Evolutionary conservation across 2,113 vertebrate genomes (phyloP).

Genomic region (Albula goreensis): DNA sequence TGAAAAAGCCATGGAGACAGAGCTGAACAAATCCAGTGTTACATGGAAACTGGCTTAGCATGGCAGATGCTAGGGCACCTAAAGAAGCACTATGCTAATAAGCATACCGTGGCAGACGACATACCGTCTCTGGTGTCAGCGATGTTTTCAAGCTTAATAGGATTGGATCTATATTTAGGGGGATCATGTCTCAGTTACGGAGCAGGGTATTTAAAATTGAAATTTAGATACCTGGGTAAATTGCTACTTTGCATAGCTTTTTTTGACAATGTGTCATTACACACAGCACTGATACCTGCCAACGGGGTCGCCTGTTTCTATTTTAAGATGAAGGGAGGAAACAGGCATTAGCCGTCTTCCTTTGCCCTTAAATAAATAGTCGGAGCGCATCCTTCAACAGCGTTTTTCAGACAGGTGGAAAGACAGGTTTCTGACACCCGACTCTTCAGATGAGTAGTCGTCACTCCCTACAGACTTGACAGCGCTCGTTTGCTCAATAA

Average conservation of each 20-base stretch:
- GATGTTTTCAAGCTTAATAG: slow-evolving; percentile 62
- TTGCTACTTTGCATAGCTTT: slow-evolving; percentile 59
- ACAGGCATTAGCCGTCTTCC: slow-evolving; percentile 53
- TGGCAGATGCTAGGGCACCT: neutral
- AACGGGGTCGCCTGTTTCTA: slow-evolving; percentile 61
- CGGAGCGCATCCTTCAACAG: slow-evolving; percentile 60
- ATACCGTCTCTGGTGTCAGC: slow-evolving; percentile 47
- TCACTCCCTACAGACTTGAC: slow-evolving; percentile 55
- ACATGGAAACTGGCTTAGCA: slow-evolving; percentile 5
- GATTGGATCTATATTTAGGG: slow-evolving; percentile 71
- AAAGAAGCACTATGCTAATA: slow-evolving; percentile 19
- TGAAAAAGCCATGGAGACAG: neutral
- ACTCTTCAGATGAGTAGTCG: slow-evolving; percentile 51
- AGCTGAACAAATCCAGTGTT: neutral
- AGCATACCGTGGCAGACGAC: slow-evolving; percentile 40
- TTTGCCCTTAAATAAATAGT: slow-evolving; percentile 59
- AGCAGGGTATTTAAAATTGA: slow-evolving; percentile 56
- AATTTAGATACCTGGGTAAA: slow-evolving; percentile 66
- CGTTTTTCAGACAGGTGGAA: slow-evolving; percentile 57
- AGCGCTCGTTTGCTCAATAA: slow-evolving; percentile 67
- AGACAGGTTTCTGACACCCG: slow-evolving; percentile 66
- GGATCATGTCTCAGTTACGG: slow-evolving; percentile 51
- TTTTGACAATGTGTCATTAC: slow-evolving; percentile 65
- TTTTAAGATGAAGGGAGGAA: slow-evolving; percentile 59
- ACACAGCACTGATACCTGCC: slow-evolving; percentile 63